A percentile compares a stretch with the other conserved stretches of the same genome.
These are phyloP conservation scores for Pogoniulus pusillus DNA, from an alignment of 2,797 vertebrate genomes.

Conservation along the genomic window DNA sequence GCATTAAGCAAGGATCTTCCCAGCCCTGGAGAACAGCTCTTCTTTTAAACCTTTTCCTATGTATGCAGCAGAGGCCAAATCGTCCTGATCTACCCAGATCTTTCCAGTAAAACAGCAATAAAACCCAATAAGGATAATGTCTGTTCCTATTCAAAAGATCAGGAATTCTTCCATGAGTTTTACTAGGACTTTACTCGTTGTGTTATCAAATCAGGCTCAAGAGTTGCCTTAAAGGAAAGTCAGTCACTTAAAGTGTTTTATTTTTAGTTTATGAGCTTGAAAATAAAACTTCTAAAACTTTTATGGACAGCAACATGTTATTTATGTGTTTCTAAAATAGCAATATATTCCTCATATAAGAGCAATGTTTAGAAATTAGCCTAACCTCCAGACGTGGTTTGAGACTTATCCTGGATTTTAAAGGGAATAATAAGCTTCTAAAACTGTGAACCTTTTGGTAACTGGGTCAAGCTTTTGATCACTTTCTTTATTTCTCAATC, in stretches of 20 bases:
- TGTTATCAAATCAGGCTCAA: conserved; percentile 5
- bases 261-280: conserved; percentile 30
- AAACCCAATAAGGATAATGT: neutral
- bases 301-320: neutral
- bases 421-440: neutral
- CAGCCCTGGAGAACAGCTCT: neutral
- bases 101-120: neutral
- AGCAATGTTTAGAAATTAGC: conserved; percentile 19
- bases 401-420: neutral
- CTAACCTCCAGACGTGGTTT: neutral
- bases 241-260: conserved; percentile 22
- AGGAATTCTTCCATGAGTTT: conserved; percentile 27
- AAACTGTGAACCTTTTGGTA: neutral
- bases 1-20: neutral
- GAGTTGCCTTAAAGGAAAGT: conserved; percentile 15
- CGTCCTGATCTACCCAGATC: neutral
- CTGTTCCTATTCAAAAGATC: neutral
- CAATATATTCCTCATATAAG: neutral
- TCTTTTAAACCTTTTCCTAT: neutral
- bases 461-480: conserved; percentile 21
- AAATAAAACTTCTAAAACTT: conserved; percentile 22
- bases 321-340: conserved; percentile 27
- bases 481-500: neutral
- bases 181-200: neutral
- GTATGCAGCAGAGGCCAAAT: neutral